Conservation (phyloP, 2,113 vertebrate genomes). For the Tetrao urogallus region DNA sequence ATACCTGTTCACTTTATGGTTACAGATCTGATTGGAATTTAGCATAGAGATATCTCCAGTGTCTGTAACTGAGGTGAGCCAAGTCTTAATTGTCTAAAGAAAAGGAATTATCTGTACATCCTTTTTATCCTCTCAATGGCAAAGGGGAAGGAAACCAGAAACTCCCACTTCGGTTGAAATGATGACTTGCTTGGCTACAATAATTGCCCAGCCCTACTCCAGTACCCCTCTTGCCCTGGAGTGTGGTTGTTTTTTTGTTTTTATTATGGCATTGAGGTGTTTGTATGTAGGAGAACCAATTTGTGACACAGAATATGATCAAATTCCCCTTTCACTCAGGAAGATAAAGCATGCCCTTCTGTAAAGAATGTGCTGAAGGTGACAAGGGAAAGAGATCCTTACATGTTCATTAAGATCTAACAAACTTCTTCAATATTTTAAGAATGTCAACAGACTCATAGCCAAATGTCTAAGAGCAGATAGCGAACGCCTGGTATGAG, state of each 20-base stretch:
- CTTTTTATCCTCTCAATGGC: neutral
- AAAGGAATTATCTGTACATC: neutral
- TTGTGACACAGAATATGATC: neutral
- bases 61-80: neutral
- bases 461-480: neutral
- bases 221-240: neutral
- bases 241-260: neutral
- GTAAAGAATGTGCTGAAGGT: neutral
- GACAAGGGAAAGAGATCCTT: neutral
- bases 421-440: neutral
- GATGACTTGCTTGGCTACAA: neutral
- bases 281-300: neutral
- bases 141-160: neutral
- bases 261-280: neutral
- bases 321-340: neutral
- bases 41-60: neutral
- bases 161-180: neutral
- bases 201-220: neutral
- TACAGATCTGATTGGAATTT: neutral
- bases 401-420: neutral
- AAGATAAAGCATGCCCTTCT: neutral
- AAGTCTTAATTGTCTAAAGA: neutral
- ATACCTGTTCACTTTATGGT: fast-evolving
- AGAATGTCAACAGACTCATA: neutral
- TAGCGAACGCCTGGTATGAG: neutral